These are phyloP conservation scores for Drosophila pseudoananassae DNA, from an alignment of 1,140 invertebrate species.

Conservation along the genomic window DNA sequence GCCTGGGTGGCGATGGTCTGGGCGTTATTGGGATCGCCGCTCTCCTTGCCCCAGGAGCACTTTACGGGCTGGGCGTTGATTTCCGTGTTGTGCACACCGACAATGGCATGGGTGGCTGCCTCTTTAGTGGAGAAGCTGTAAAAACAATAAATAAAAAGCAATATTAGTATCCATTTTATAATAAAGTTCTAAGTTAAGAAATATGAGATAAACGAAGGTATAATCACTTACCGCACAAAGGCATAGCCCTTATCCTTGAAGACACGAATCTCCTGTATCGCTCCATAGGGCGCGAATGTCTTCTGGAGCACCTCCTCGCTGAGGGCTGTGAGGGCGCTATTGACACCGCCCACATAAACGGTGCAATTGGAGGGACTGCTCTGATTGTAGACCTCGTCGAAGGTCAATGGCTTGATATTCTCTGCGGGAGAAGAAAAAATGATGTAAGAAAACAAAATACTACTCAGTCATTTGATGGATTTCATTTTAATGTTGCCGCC, in stretches of 20 bases:
- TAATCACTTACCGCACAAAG: constrained; percentile 10
- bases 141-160: background rate
- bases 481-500: constrained; percentile 44
- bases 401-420: constrained; percentile 95
- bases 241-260: constrained; percentile 99
- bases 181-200: background rate
- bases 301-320: constrained; percentile 98
- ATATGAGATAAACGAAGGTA: background rate
- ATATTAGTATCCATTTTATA: background rate
- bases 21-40: constrained; percentile 94
- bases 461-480: constrained; percentile 45
- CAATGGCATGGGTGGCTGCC: constrained; percentile 98
- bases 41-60: constrained; percentile 99
- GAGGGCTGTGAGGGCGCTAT: constrained; percentile 95
- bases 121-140: constrained; percentile 98
- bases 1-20: constrained; percentile 88
- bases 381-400: constrained; percentile 99
- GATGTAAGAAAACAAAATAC: constrained; percentile 9
- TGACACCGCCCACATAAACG: constrained; percentile 98
- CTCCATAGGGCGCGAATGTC: constrained; percentile 96
- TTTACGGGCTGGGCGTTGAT: constrained; percentile 99
- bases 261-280: constrained; percentile 98
- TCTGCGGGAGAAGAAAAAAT: constrained; percentile 85
- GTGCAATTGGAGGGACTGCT: constrained; percentile 99
- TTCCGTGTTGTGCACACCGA: constrained; percentile 98